Evolutionary conservation across 2,888 invertebrate species (phyloP), one percentile per base, ranked within the genome.

Genomic region (Polyommatus iphigenia): DNA sequence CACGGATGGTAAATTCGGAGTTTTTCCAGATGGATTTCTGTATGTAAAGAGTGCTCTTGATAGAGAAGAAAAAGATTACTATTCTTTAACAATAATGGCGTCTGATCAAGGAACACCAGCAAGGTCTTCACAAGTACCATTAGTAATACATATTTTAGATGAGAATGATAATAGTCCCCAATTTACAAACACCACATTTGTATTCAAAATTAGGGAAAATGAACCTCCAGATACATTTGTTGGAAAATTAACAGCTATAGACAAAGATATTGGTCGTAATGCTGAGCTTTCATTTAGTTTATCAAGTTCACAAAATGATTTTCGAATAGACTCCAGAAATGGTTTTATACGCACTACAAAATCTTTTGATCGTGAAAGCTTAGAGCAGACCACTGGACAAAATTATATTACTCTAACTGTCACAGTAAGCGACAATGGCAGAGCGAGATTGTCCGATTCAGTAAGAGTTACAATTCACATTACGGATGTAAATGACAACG

Each of bases 131-230:
- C 95, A 97, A 76, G 98, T 98, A 3, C 98, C 98, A 8, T 97
- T 99, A 2, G 97, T 98, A 24, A 97, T 99, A 80, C 98, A 98
- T 86, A 96, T 99, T 32, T 96, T 98, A 80, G 99, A 99, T 91
- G 98, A 99, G 91, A 99, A 99, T 90, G 99, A 99, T 91, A 98
- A 99, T 89, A 96, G 97, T 50, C 99, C 99, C 0, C 96, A 97
- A 87, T 99, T 99, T 90, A 96, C 97, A 3, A 98, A 99, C 84
- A 96, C 96, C 50, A 98, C 98, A 20, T 99, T 99, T 90, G 96
- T 97, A 79, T 98, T 99, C 87, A 97, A 96, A 88, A 96, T 99
- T 24, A 96, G 97, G 77, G 98, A 98, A 91, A 98, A 98, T 89
- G 97, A 97, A 82, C 97, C 97, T 1, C 95, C 97, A 0, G 98